Evolutionary conservation across 2,113 vertebrate species (phyloP).

Genomic region (Thinocorus orbignyianus): DNA sequence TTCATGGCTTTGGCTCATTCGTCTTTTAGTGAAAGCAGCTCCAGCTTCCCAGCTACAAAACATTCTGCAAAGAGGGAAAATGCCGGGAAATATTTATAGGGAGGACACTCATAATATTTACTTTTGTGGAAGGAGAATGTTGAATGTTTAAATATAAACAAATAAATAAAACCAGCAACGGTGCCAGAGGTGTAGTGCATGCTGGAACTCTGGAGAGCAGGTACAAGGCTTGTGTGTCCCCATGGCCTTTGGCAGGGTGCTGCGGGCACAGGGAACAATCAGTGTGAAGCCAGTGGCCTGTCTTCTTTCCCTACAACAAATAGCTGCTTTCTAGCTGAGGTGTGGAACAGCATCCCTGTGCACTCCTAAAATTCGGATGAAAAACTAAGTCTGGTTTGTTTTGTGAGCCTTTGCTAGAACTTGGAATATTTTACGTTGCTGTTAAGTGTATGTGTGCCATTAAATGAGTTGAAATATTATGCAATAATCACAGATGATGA

Average conservation of each 20-base stretch:
- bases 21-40: background rate
- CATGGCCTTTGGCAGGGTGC: accelerated
- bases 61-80: background rate
- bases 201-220: background rate
- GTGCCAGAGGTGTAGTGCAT: background rate
- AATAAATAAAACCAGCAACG: background rate
- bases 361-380: background rate
- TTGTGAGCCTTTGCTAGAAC: background rate
- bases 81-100: background rate
- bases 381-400: background rate
- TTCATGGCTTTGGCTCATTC: background rate
- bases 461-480: conserved; percentile 10
- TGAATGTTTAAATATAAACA: background rate
- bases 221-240: accelerated
- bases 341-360: accelerated
- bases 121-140: background rate
- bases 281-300: background rate
- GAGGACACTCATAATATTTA: background rate
- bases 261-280: background rate
- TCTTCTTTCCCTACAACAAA: background rate
- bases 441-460: background rate
- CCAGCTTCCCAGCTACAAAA: background rate
- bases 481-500: background rate
- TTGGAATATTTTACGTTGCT: background rate
- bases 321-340: background rate